These are phyloP conservation scores for Ceyx margarethae DNA, from an alignment of 2,113 vertebrate genomes.

Conservation along the genomic window DNA sequence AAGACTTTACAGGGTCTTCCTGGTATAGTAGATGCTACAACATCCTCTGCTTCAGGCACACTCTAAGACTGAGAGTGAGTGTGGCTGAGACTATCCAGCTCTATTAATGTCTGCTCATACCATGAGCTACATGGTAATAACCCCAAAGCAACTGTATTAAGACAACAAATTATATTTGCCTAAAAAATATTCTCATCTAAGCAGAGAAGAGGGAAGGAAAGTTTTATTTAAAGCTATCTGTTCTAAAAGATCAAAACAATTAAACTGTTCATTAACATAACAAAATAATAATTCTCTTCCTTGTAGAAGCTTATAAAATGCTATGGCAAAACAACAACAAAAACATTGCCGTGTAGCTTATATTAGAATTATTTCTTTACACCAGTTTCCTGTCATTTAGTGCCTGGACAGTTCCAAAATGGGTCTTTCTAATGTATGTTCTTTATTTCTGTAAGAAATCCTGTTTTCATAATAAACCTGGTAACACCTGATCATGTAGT, in stretches of 20 bases:
- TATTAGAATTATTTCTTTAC: neutral
- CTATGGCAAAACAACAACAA: neutral
- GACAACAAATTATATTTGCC: neutral
- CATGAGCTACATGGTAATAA: neutral
- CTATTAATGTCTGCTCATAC: neutral
- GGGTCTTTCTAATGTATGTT: neutral
- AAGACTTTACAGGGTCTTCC: neutral
- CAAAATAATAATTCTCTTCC: neutral
- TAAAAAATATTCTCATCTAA: neutral
- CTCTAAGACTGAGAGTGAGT: neutral
- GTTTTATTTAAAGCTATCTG: neutral
- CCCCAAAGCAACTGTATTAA: neutral
- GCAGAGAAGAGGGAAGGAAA: neutral
- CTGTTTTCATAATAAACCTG: neutral
- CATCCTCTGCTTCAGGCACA: neutral
- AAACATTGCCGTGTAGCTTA: neutral
- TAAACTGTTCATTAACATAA: neutral
- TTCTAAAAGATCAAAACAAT: neutral
- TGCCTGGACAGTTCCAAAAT: neutral
- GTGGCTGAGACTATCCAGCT: neutral
- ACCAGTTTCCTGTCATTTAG: neutral
- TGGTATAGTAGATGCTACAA: neutral
- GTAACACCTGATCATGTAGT: neutral
- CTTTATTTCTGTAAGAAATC: neutral
- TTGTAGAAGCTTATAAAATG: neutral